These are phyloP conservation scores for Melanargia galathea DNA, from an alignment of 2,888 invertebrate genomes.

Conservation along the genomic window DNA sequence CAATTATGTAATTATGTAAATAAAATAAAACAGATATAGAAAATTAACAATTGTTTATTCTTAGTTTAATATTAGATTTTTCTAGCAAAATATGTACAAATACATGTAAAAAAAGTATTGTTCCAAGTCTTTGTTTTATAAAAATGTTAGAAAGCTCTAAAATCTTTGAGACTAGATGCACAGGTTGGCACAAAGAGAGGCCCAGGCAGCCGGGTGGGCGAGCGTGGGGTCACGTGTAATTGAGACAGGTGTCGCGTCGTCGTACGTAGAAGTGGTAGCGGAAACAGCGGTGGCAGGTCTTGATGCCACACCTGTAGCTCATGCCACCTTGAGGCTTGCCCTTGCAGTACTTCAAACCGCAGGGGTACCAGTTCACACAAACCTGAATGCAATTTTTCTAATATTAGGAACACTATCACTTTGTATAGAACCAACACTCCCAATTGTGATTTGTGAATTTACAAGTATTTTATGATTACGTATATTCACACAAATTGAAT, in stretches of 20 bases:
- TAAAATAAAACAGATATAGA: slow-evolving; percentile 41
- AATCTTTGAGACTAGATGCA: slow-evolving; percentile 45
- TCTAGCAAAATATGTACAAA: slow-evolving; percentile 64
- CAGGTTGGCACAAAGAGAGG: slow-evolving; percentile 42
- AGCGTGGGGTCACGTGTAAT: slow-evolving; percentile 65
- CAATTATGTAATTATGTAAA: slow-evolving; percentile 27
- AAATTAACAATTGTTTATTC: slow-evolving; percentile 40
- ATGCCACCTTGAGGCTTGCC: slow-evolving; percentile 86
- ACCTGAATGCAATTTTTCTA: slow-evolving; percentile 22
- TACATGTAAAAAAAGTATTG: slow-evolving; percentile 41
- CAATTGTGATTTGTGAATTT: too few species aligned
- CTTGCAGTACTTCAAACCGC: slow-evolving; percentile 96
- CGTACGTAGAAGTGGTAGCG: slow-evolving; percentile 93
- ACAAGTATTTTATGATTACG: too few species aligned
- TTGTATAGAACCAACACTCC: too few species aligned
- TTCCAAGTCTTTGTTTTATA: slow-evolving; percentile 35
- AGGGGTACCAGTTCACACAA: slow-evolving; percentile 97
- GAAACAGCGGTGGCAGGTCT: slow-evolving; percentile 95
- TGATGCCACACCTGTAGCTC: slow-evolving; percentile 96
- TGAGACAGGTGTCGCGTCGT: slow-evolving; percentile 85
- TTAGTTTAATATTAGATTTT: slow-evolving; percentile 41
- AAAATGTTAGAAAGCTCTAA: slow-evolving; percentile 35
- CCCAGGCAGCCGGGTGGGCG: slow-evolving; percentile 41
- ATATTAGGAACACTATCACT: too few species aligned
- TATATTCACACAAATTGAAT: too few species aligned